Percentiles rank a stretch among this genome's conserved stretches.
Conservation (phyloP, 2,797 vertebrate genomes). For the Ambastaia sidthimunki region DNA sequence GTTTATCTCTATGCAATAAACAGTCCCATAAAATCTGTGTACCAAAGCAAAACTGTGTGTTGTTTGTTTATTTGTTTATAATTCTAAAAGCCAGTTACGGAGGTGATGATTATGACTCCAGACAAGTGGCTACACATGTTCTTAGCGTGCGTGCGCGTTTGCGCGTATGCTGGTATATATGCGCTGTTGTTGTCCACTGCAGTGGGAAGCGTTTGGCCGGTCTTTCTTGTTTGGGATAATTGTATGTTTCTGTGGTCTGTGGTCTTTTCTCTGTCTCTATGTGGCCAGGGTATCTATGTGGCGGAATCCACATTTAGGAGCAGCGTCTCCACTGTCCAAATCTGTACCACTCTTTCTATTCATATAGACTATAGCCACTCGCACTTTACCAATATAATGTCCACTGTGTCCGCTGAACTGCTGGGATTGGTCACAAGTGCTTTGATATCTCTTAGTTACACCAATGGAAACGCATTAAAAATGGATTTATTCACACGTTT, state of each 20-base stretch:
- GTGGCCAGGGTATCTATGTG: slow-evolving; percentile 73
- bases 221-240: slow-evolving; percentile 85
- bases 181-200: slow-evolving; percentile 70
- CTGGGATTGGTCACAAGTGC: background rate
- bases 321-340: slow-evolving; percentile 74
- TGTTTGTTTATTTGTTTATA: background rate
- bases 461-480: background rate
- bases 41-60: background rate
- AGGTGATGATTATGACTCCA: slow-evolving; percentile 38
- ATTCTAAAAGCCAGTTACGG: slow-evolving; percentile 24
- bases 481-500: background rate
- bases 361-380: slow-evolving; percentile 33
- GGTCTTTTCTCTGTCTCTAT: slow-evolving; percentile 83
- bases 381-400: slow-evolving; percentile 16
- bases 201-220: slow-evolving; percentile 78
- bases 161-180: slow-evolving; percentile 22
- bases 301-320: slow-evolving; percentile 80
- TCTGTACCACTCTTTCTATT: slow-evolving; percentile 69
- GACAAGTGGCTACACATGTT: slow-evolving; percentile 41
- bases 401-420: background rate
- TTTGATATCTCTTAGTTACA: background rate
- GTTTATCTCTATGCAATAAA: background rate
- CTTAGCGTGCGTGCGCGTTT: slow-evolving; percentile 25
- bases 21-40: background rate
- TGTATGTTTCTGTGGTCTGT: slow-evolving; percentile 80